Base-by-base conservation (phyloP, 2,113 vertebrate species). In the Melanotaenia duboulayi region DNA sequence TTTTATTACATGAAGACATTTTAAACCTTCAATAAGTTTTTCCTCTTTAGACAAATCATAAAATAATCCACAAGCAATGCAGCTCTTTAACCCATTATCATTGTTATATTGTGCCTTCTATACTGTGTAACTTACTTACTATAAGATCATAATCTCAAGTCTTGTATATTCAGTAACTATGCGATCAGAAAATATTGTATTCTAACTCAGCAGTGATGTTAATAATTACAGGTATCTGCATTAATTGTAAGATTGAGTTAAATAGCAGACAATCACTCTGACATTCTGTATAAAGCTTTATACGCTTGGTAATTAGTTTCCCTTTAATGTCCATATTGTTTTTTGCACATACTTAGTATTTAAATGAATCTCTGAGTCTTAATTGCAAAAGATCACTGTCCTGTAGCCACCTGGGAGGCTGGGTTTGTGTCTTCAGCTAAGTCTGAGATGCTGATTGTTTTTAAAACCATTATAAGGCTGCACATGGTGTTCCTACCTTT, bases 401-500 rank as follows among this genome's bases (percentile, higher is more conserved):
- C 22, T 67, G 50, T 10, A 44, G 40, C 25, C n/a, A 42, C 17
- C n/a, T 65, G 35, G 12, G 4, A 12, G 37, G 9, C 44, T 22
- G 46, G 8, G 46, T 22, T 22, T 50, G 35, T 48, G 11, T 68
- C 39, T 40, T 40, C 17, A 25, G 52, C 12, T 37, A 7, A 48
- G 5, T 2, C 11, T 7, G 4, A 22, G n/a, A 28, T 60, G 13
- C 5, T 28, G 50, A 49, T 44, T 60, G n/a, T 60, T 50, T 17
- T 46, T 49, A 13, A 1, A 35, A 52, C 50, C 28, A 20, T 62
- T 61, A 4, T 42, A 24, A 71, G 65, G 46, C 67, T 48, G 22
- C 12, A 20, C 11, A 28, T 52, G 50, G 46, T 40, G 17, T 22
- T 66, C 13, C 20, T 60, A 44, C 37, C 35, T 76, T 73, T 64